A percentile compares a stretch with the other conserved stretches of the same genome.
phyloP scores from a whole-genome alignment of 1,140 invertebrate species.

The Drosophila ambigua region DNA sequence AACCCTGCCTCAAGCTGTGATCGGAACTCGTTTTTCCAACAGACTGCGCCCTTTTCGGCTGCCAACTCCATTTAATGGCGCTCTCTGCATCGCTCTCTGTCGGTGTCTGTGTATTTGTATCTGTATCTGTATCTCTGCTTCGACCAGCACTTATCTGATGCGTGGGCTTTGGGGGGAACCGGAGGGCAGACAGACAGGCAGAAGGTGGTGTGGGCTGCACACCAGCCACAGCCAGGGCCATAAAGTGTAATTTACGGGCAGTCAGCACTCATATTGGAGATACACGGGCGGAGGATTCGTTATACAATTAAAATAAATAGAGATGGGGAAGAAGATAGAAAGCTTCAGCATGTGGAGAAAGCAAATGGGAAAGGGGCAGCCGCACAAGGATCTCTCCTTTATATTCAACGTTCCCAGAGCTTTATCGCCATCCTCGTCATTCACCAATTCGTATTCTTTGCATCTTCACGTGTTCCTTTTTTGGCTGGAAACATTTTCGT shows the following conservation, averaged over 20 bases:
- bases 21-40: constrained; percentile 57
- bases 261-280: constrained; percentile 8
- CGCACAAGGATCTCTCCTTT: background rate
- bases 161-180: constrained; percentile 19
- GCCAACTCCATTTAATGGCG: constrained; percentile 58
- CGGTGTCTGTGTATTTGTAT: constrained; percentile 35
- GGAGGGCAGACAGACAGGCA: background rate
- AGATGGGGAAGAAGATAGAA: constrained; percentile 5
- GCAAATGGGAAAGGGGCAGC: no score
- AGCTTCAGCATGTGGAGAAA: background rate
- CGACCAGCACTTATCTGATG: constrained; percentile 52
- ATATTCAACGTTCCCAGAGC: no score
- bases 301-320: constrained; percentile 1
- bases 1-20: background rate
- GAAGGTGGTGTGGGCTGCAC: background rate
- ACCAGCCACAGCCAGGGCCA: constrained; percentile 4
- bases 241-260: constrained; percentile 39
- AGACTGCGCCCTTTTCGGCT: constrained; percentile 56
- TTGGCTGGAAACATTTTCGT: constrained; percentile 23
- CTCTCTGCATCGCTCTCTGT: constrained; percentile 46
- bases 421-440: no score
- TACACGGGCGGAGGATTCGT: background rate
- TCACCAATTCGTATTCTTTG: background rate
- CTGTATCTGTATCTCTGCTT: constrained; percentile 51
- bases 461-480: no score